Evolutionary conservation across 2,113 vertebrate genomes (phyloP).

Genomic region (Sula dactylatra): DNA sequence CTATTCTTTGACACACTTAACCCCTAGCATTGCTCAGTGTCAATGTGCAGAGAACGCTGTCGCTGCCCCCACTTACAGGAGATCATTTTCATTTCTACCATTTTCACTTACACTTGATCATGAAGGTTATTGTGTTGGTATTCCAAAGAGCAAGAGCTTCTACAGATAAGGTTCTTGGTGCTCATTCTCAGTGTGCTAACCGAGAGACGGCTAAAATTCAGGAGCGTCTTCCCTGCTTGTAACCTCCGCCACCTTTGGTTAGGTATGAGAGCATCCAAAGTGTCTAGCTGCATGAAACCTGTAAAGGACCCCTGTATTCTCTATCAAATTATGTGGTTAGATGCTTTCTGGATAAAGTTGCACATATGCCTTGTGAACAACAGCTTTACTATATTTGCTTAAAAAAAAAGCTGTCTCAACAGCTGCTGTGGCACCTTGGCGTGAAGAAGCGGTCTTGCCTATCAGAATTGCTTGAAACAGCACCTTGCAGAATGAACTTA

Average conservation of each 20-base stretch:
- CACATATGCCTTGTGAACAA: not conserved
- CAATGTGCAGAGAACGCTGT: not conserved
- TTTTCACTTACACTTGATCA: not conserved
- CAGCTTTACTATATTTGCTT: not conserved
- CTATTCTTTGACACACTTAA: not conserved
- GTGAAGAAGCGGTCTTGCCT: not conserved
- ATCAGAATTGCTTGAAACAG: not conserved
- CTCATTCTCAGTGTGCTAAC: not conserved
- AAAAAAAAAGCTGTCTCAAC: not conserved
- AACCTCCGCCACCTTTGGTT: not conserved
- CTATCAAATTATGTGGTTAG: not conserved
- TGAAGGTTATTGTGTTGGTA: not conserved
- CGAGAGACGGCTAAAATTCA: not conserved
- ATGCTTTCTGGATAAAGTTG: not conserved
- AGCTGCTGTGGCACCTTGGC: not conserved
- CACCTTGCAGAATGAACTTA: not conserved
- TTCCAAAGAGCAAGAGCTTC: not conserved
- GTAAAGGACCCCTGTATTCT: accelerated
- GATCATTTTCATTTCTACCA: not conserved
- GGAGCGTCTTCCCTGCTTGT: not conserved
- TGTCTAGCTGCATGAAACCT: not conserved
- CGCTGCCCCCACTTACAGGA: not conserved
- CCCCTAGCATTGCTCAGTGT: not conserved
- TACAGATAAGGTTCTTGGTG: not conserved
- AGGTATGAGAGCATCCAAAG: not conserved